Evolutionary conservation across 2,797 vertebrate genomes (phyloP).

Genomic region (Gouania willdenowi): DNA sequence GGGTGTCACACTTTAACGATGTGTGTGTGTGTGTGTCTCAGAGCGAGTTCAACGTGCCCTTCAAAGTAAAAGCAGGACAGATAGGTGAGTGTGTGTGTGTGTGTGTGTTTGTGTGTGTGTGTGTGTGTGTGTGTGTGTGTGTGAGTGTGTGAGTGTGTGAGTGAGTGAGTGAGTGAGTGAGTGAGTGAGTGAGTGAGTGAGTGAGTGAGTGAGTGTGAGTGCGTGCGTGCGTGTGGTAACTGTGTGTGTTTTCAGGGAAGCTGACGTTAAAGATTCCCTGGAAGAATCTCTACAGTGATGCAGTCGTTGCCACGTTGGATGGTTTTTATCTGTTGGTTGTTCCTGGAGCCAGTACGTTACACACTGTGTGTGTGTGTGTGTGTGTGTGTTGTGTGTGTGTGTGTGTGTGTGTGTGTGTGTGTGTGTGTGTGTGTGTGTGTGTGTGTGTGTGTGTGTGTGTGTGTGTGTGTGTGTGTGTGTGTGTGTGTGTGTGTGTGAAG

Average conservation of each 20-base stretch:
- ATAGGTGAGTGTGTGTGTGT: slow-evolving; percentile 80
- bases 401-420: too few species aligned
- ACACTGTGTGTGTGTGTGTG: too few species aligned
- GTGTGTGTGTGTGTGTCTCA: slow-evolving; percentile 47
- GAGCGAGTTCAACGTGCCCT: slow-evolving; percentile 91
- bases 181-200: slow-evolving; percentile 78
- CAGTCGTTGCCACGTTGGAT: slow-evolving; percentile 90
- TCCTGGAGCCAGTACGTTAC: slow-evolving; percentile 89
- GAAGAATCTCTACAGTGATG: slow-evolving; percentile 96
- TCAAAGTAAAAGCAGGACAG: slow-evolving; percentile 91
- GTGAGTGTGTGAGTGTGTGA: background rate
- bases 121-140: too few species aligned
- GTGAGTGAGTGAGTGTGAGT: background rate
- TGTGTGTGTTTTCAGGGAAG: slow-evolving; percentile 83
- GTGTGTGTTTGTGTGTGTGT: background rate
- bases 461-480: too few species aligned
- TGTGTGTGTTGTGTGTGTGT: too few species aligned
- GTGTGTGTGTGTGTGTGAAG: too few species aligned
- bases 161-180: background rate
- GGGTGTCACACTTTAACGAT: background rate
- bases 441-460: too few species aligned
- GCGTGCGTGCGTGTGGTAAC: too few species aligned
- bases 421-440: too few species aligned
- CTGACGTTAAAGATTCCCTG: slow-evolving; percentile 96
- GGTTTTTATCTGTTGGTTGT: slow-evolving; percentile 92